Percentiles rank a stretch among this genome's conserved stretches.
These are phyloP conservation scores for Apis mellifera DNA, from an alignment of 1,140 invertebrate species.

Conservation along the genomic window Amel_HAv3.1 CM009940.2:9448001-9448500, in stretches of 20 bases:
- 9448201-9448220: too few species aligned
- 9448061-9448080: neutral
- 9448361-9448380: slow-evolving; percentile 31
- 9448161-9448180: neutral
- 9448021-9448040: too few species aligned
- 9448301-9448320: slow-evolving; percentile 1
- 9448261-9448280: neutral
- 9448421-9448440: too few species aligned
- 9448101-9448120: slow-evolving; percentile 43
- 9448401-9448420: slow-evolving; percentile 54
- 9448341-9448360: slow-evolving; percentile 46
- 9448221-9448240: neutral
- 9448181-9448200: neutral
- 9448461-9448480: neutral
- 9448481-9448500: slow-evolving; percentile 19
- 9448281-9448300: neutral
- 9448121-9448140: neutral
- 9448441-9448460: slow-evolving; percentile 13
- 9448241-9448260: neutral
- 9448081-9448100: slow-evolving; percentile 31
- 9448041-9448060: too few species aligned
- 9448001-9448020: too few species aligned
- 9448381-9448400: slow-evolving; percentile 55
- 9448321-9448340: slow-evolving; percentile 5
- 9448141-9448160: neutral